Conservation (phyloP, 2,888 invertebrate species). For the Meiosimyza platycephala region DNA sequence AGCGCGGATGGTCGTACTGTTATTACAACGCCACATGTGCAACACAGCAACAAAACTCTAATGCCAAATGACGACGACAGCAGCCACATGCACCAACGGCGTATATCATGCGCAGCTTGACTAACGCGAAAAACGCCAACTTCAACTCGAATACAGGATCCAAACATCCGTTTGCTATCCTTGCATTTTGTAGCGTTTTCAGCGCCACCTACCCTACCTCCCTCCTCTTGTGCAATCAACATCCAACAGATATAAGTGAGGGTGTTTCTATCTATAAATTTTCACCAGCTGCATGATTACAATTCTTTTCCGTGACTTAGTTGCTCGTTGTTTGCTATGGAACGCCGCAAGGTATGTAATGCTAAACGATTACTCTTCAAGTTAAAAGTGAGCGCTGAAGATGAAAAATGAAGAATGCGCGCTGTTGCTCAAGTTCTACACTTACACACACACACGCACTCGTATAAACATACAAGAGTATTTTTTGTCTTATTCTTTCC, state of each 20-base stretch:
- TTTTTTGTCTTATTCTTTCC: not conserved
- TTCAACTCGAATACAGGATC: not conserved
- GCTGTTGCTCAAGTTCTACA: not conserved
- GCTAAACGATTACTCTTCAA: slow-evolving; percentile 44
- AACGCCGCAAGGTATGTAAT: slow-evolving; percentile 39
- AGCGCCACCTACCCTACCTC: too few species aligned
- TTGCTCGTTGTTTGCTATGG: not conserved
- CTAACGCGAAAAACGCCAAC: slow-evolving; percentile 12
- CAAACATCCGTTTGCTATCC: too few species aligned
- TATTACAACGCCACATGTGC: slow-evolving; percentile 50
- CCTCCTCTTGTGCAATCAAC: not conserved
- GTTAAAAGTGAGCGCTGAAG: slow-evolving; percentile 16
- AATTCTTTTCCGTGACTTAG: not conserved
- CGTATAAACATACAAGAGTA: not conserved
- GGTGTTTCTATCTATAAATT: too few species aligned
- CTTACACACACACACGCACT: not conserved
- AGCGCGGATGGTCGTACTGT: slow-evolving; percentile 46
- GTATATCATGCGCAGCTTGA: slow-evolving; percentile 4
- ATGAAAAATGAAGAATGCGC: slow-evolving; percentile 25
- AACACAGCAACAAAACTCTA: slow-evolving; percentile 45
- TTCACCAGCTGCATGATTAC: not conserved
- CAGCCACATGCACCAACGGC: not conserved
- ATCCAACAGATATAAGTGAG: not conserved
- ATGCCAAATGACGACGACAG: not conserved
- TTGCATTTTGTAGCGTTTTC: too few species aligned